Evolutionary conservation across 2,888 invertebrate genomes (phyloP).

Genomic region (Villa cingulata): DNA sequence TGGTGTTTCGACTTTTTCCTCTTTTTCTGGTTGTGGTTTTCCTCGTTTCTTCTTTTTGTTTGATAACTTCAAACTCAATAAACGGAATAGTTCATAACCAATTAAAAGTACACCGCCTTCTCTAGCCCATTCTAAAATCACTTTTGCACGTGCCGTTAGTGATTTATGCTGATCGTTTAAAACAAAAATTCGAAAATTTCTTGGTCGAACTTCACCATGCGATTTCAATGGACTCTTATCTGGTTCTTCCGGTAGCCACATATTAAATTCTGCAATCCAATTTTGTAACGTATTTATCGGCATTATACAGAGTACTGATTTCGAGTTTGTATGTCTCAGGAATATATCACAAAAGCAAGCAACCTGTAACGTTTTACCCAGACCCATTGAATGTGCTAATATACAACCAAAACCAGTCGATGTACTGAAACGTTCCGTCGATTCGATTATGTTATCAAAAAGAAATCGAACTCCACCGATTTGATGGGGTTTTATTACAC

Average conservation of each 20-base stretch:
- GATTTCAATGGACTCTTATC: constrained; percentile 41
- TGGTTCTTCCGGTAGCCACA: constrained; percentile 80
- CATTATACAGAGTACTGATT: constrained; percentile 88
- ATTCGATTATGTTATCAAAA: constrained; percentile 95
- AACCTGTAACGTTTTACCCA: constrained; percentile 95
- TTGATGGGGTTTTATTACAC: constrained; percentile 92
- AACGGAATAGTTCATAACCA: constrained; percentile 91
- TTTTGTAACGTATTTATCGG: constrained; percentile 98
- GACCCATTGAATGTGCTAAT: constrained; percentile 96
- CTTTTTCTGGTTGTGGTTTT: constrained; percentile 23
- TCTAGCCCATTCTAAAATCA: constrained; percentile 72
- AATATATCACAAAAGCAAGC: constrained; percentile 95
- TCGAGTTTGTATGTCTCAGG: constrained; percentile 74
- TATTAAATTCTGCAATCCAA: constrained; percentile 93
- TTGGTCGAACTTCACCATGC: constrained; percentile 56
- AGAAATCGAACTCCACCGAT: constrained; percentile 90
- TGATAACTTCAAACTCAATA: constrained; percentile 67
- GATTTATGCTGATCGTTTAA: constrained; percentile 92
- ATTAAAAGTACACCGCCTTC: constrained; percentile 88
- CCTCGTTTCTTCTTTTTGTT: constrained; percentile 42
- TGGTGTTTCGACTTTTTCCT: constrained; percentile 39
- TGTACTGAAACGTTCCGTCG: constrained; percentile 70
- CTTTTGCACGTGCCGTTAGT: constrained; percentile 71
- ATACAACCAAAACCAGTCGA: constrained; percentile 95
- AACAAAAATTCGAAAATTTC: constrained; percentile 78